Percentiles rank a stretch among this genome's conserved stretches.
Evolutionary conservation across 2,888 invertebrate species (phyloP).

Genomic region (Phorcus lineatus): DNA sequence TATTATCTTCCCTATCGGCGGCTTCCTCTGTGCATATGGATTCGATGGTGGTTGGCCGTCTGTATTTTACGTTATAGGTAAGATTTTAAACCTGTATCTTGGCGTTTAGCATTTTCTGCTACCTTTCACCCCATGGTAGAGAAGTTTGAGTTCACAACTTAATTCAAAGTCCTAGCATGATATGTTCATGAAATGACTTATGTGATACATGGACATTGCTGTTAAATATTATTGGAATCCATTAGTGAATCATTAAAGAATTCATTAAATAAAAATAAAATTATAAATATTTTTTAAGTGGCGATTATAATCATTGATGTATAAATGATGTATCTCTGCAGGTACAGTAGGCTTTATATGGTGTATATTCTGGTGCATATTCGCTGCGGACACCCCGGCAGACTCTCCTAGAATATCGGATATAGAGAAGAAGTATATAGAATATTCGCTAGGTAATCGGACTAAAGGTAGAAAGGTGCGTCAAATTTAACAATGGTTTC

Average conservation of each 20-base stretch:
- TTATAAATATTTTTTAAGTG: slow-evolving; percentile 17
- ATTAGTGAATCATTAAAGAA: too few relatives aligned
- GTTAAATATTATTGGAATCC: too few relatives aligned
- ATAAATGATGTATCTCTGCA: slow-evolving; percentile 38
- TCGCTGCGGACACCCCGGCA: slow-evolving; percentile 78
- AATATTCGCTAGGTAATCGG: slow-evolving; percentile 48
- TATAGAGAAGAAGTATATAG: slow-evolving; percentile 68
- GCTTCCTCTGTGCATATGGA: slow-evolving; percentile 83
- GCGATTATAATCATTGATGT: not conserved
- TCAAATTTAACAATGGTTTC: not conserved
- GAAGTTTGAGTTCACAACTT: too few relatives aligned
- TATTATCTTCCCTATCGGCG: slow-evolving; percentile 88
- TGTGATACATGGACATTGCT: too few relatives aligned
- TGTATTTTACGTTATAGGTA: slow-evolving; percentile 90
- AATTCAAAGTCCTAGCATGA: too few relatives aligned
- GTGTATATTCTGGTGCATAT: slow-evolving; percentile 76
- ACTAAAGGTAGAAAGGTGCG: slow-evolving; percentile 28
- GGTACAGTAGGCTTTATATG: slow-evolving; percentile 77
- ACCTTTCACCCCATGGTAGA: too few relatives aligned
- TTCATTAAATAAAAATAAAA: too few relatives aligned
- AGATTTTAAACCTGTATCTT: slow-evolving; percentile 23
- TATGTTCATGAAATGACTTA: too few relatives aligned
- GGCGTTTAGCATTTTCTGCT: not conserved
- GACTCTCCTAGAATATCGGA: slow-evolving; percentile 78
- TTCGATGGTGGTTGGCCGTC: slow-evolving; percentile 88